Evolutionary conservation across 2,797 vertebrate genomes (phyloP).

Genomic region (Pogonophryne albipinna): DNA sequence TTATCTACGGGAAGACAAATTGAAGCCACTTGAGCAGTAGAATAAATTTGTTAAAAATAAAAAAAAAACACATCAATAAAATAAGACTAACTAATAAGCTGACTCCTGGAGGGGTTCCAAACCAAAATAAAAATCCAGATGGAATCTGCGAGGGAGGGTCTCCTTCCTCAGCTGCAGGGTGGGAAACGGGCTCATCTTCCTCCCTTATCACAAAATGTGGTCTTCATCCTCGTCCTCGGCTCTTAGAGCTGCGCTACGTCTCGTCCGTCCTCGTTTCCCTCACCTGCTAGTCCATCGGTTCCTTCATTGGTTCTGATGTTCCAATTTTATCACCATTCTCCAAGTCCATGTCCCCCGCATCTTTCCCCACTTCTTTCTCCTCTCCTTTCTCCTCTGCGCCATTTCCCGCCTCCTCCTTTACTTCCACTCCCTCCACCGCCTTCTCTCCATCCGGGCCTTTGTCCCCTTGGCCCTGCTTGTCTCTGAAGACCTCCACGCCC

Average conservation of each 20-base stretch:
- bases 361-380: conserved; percentile 27
- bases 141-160: conserved; percentile 36
- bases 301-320: conserved; percentile 50
- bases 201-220: conserved; percentile 26
- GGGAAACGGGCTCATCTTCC: conserved; percentile 16
- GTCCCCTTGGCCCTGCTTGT: conserved; percentile 79
- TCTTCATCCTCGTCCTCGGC: conserved; percentile 22
- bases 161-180: conserved; percentile 40
- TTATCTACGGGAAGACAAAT: conserved; percentile 32
- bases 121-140: conserved; percentile 8
- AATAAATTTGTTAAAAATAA: conserved; percentile 46
- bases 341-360: conserved; percentile 37
- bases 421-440: conserved; percentile 59
- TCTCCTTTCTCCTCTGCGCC: conserved; percentile 21
- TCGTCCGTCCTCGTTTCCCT: conserved; percentile 32
- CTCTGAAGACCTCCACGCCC: conserved; percentile 91
- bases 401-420: conserved; percentile 24
- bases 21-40: conserved; percentile 23
- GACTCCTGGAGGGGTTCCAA: conserved; percentile 26
- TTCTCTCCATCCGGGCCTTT: conserved; percentile 67
- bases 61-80: conserved; percentile 46
- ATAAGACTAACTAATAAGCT: conserved; percentile 64
- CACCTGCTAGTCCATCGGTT: conserved; percentile 50
- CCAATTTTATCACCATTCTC: conserved; percentile 49
- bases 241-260: conserved; percentile 18